Base-by-base conservation (phyloP, 1,140 invertebrate genomes). In the Eriocheir sinensis region DNA sequence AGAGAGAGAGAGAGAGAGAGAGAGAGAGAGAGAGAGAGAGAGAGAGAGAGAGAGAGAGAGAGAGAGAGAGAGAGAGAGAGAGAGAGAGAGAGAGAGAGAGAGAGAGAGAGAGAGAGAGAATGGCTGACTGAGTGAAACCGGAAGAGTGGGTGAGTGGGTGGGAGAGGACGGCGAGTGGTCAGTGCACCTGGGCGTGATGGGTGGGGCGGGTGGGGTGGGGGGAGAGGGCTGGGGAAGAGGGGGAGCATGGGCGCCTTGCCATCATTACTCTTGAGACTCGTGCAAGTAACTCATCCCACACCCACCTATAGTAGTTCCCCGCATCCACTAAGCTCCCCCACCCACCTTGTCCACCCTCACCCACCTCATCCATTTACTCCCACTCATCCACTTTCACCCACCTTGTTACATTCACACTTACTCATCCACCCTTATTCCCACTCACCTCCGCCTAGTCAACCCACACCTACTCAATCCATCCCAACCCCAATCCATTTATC, bases 121-220 rank as follows among this genome's bases (percentile, higher is more conserved):
- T 36, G 83, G 40, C 3, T 8, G 89, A n/a, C 44, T 27, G 44
- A 90, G 40, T 48, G 41, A 60, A 32, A 85, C 17, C 17, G 88
- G 8, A 32, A 34, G 88, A 48, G 40, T 17, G 34, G 21, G 88
- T 41, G 88, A 48, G 88, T 41, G 40, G 27, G 88, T 48, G 41
- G 12, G 88, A 89, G 89, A 48, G 89, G 32, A 34, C 41, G 89
- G 21, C n/a, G 53, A 3, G 34, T 48, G 53, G n/a, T 32, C 41
- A 72, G 44, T 36, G 89, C 34, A 88, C 34, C n/a, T 88, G 85
- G 34, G 85, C n/a, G 38, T 41, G 72, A 80, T n/a, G 91, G 3
- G 0, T 80, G 12, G 38, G 72, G 36, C 0, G 34, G 83, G 36
- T 85, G 27, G 17, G 27, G 30, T 15, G 8, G 86, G 17, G 40